Conservation (phyloP, 2,113 vertebrate genomes). For the Apus apus region DNA sequence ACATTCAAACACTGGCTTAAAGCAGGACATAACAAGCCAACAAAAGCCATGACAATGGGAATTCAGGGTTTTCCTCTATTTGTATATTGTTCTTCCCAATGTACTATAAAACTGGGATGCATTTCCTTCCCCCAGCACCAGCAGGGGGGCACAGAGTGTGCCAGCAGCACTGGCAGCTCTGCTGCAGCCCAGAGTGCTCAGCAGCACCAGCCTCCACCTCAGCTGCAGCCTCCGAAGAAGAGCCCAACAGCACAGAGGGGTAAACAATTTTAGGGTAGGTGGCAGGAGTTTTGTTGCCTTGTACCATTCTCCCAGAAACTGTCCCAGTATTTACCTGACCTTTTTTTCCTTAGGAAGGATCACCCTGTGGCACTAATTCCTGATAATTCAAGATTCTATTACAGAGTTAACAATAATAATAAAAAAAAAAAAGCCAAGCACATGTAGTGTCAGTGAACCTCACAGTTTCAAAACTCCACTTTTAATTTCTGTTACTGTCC, state of each 20-base stretch:
- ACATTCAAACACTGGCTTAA: neutral
- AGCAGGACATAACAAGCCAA: neutral
- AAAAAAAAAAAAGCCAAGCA: neutral
- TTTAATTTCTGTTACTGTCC: neutral
- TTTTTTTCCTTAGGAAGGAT: neutral
- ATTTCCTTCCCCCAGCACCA: neutral
- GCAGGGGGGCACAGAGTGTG: rapidly evolving
- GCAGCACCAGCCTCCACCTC: neutral
- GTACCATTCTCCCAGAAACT: neutral
- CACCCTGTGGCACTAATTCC: neutral
- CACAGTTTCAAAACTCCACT: neutral
- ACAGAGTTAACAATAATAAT: neutral
- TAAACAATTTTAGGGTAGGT: neutral
- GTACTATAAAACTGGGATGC: neutral
- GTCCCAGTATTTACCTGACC: neutral
- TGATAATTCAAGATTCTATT: neutral
- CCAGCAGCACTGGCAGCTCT: neutral
- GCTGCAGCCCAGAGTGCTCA: neutral
- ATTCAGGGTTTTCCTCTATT: neutral
- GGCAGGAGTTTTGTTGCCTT: neutral
- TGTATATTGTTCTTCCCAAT: neutral
- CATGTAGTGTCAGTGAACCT: neutral
- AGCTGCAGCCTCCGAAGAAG: neutral
- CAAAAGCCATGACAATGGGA: neutral
- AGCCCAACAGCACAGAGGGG: neutral